phyloP scores from a whole-genome alignment of 2,888 invertebrate genomes.

The Penaeus monodon region DNA sequence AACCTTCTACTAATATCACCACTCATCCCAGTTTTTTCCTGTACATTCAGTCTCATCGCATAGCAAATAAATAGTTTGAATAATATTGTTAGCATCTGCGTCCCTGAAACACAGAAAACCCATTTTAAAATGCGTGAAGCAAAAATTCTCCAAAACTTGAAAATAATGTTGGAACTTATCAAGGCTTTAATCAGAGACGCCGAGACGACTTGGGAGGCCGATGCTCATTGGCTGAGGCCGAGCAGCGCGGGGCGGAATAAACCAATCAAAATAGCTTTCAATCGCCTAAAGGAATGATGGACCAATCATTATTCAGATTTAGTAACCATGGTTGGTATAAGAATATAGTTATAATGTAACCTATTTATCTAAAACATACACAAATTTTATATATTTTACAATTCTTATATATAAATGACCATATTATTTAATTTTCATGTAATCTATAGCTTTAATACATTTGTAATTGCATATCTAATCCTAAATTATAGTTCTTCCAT shows the following conservation, averaged over 20 bases:
- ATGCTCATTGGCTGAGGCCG: constrained; percentile 24
- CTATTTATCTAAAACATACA: neutral
- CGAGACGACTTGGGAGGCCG: constrained; percentile 14
- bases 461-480: too few species aligned
- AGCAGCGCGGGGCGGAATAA: constrained; percentile 23
- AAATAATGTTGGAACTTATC: constrained; percentile 58
- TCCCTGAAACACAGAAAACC: too few species aligned
- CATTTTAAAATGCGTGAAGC: constrained; percentile 17
- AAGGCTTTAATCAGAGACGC: constrained; percentile 50
- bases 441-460: too few species aligned
- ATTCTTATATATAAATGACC: too few species aligned
- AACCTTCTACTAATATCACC: too few species aligned
- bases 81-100: too few species aligned
- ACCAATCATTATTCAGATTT: constrained; percentile 31
- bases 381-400: neutral
- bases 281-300: constrained; percentile 32
- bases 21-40: too few species aligned
- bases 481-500: too few species aligned
- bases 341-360: neutral
- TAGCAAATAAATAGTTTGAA: too few species aligned
- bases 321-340: neutral
- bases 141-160: constrained; percentile 37
- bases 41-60: too few species aligned
- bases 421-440: too few species aligned
- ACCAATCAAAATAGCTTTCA: constrained; percentile 35